Base-by-base conservation (phyloP, 2,888 invertebrate species). In the Schizaphis graminum region DNA sequence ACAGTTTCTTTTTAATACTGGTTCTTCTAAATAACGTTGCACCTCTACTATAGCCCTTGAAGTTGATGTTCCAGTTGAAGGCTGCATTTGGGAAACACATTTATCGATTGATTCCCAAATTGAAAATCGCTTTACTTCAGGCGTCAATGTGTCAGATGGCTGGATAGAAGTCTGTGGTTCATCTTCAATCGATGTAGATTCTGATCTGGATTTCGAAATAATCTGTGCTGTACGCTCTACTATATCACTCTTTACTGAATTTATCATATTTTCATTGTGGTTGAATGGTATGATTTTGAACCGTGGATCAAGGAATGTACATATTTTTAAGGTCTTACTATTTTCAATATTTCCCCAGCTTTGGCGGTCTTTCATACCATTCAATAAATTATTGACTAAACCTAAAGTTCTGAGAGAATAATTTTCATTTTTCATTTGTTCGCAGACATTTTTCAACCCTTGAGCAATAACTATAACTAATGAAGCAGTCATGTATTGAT, bases 401-500 rank as follows among this genome's bases (percentile, higher is more conserved):
- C 47, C 49, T 47, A 49, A 49, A 49, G 49, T n/a, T 3, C 86
- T 87, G 28, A 28, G 0, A 87, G 47, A 49, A 49, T 87, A 87
- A 87, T 87, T 49, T 87, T 87, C 86, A n/a, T 87, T 87, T 87
- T 87, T 47, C 49, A 87, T 47, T 49, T 87, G 41, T 44, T 85
- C 44, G 1, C 85, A 85, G 24, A 85, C 85, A 26, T 44, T 85
- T 26, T 85, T 85, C 44, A 85, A 44, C 44, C 44, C 85, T 44
- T 85, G 44, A 44, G 44, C 24, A 44, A 85, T 44, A 44, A 87
- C 49, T 49, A 87, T 87, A 49, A 87, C 86, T 87, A 87, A 87
- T 49, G 86, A 47, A 87, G 86, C 86, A 49, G 49, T 87, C 0
- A 87, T 87, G 86, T 87, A 87, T 4, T 87, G 77, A 13, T 49